Evolutionary conservation across 2,113 vertebrate genomes (phyloP).

Genomic region (Bubalus kerabau): DNA sequence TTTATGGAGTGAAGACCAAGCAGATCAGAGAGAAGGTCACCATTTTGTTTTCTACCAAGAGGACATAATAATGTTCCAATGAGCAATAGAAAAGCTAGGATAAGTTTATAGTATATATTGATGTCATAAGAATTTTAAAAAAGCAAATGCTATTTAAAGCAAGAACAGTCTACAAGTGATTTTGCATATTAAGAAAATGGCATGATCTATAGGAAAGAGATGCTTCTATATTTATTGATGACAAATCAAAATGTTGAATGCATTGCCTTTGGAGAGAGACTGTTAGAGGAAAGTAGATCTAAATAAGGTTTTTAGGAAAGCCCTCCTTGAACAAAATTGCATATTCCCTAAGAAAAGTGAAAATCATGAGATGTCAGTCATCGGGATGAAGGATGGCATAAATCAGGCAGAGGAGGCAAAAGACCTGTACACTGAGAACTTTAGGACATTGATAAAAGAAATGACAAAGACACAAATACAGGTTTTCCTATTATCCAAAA

Average conservation of each 20-base stretch:
- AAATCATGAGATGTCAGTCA: background rate
- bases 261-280: background rate
- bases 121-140: background rate
- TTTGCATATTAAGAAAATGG: background rate
- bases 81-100: background rate
- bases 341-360: background rate
- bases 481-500: background rate
- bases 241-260: background rate
- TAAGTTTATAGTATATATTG: background rate
- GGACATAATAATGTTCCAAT: background rate
- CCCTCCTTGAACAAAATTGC: background rate
- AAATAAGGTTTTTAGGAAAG: background rate
- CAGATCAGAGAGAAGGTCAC: constrained; percentile 45
- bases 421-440: background rate
- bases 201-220: no score
- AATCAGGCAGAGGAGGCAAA: background rate
- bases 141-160: background rate
- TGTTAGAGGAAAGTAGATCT: background rate
- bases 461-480: background rate
- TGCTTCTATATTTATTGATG: no score
- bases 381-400: background rate
- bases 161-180: background rate
- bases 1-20: constrained; percentile 65
- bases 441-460: background rate
- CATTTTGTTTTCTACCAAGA: constrained; percentile 25